These are phyloP conservation scores for Cerastis leucographa DNA, from an alignment of 2,888 invertebrate species.

Conservation along the genomic window DNA sequence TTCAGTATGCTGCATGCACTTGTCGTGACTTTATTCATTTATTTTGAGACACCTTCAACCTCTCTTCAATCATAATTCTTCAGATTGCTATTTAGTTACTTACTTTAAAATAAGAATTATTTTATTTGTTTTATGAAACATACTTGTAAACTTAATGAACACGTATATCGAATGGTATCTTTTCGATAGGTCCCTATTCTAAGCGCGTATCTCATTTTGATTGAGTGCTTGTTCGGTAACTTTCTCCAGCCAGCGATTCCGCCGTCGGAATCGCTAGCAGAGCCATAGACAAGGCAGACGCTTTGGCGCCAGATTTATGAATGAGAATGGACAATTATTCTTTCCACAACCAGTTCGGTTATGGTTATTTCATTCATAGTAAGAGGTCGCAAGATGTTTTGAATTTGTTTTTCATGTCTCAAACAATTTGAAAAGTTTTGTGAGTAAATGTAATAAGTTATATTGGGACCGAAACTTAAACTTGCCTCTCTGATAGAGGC, in stretches of 20 bases:
- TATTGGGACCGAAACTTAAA: not conserved
- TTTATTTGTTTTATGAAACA: not conserved
- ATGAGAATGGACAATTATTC: slow-evolving; percentile 75
- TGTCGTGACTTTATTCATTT: not conserved
- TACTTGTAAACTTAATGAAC: not conserved
- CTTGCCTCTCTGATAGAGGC: too few relatives aligned
- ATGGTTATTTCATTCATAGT: slow-evolving; percentile 49
- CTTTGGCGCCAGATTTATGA: slow-evolving; percentile 80
- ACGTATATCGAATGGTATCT: not conserved
- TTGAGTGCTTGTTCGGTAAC: slow-evolving; percentile 67
- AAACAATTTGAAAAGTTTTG: slow-evolving; percentile 2
- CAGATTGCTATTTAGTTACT: not conserved
- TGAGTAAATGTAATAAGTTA: not conserved
- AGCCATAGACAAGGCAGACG: slow-evolving; percentile 74
- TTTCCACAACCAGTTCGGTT: slow-evolving; percentile 53
- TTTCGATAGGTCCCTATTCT: slow-evolving; percentile 14
- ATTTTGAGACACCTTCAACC: not conserved
- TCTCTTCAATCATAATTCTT: not conserved
- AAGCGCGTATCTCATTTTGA: slow-evolving; percentile 52
- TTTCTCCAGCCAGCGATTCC: slow-evolving; percentile 69
- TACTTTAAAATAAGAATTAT: not conserved
- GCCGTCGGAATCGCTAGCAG: too few relatives aligned
- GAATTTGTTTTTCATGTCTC: not conserved
- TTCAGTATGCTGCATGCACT: not conserved
- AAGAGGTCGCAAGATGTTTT: slow-evolving; percentile 3